phyloP scores from a whole-genome alignment of 1,140 invertebrate species.

The Pissodes strobi region DNA sequence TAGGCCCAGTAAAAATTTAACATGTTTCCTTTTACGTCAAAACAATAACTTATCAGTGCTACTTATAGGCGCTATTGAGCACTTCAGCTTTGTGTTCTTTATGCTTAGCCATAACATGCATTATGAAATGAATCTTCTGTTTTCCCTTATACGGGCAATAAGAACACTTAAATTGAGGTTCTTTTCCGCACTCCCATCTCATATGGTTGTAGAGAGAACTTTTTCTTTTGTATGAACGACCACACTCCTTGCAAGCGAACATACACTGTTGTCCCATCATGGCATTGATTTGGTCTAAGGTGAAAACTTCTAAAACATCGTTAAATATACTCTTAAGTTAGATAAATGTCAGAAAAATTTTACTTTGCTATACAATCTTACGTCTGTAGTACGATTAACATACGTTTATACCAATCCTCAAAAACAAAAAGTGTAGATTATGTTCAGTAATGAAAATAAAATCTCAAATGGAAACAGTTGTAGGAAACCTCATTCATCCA shows the following conservation, averaged over 20 bases:
- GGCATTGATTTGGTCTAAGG: conserved; percentile 29
- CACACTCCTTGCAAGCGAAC: conserved; percentile 37
- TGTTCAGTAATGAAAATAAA: too few relatives aligned
- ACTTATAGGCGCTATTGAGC: conserved; percentile 31
- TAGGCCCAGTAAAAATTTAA: too few relatives aligned
- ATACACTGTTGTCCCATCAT: conserved; percentile 28
- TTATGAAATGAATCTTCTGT: conserved; percentile 51
- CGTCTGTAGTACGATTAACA: too few relatives aligned
- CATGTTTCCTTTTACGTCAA: too few relatives aligned
- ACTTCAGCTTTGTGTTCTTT: conserved; percentile 36
- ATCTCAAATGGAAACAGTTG: too few relatives aligned
- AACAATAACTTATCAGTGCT: too few relatives aligned
- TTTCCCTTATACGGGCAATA: conserved; percentile 57
- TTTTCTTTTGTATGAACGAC: conserved; percentile 47
- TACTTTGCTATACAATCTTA: too few relatives aligned
- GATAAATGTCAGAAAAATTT: too few relatives aligned
- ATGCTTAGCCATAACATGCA: conserved; percentile 49
- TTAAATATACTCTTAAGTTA: too few relatives aligned
- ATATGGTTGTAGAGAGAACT: conserved; percentile 60
- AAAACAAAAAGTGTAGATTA: too few relatives aligned
- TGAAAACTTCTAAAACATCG: conserved; percentile 24
- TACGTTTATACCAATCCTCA: too few relatives aligned
- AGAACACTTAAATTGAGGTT: conserved; percentile 63
- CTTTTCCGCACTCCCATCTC: conserved; percentile 62
- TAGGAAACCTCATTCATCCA: too few relatives aligned